Evolutionary conservation across 2,113 vertebrate species (phyloP), one percentile per base, ranked within the genome.

Genomic region (Pungitius pungitius): DNA sequence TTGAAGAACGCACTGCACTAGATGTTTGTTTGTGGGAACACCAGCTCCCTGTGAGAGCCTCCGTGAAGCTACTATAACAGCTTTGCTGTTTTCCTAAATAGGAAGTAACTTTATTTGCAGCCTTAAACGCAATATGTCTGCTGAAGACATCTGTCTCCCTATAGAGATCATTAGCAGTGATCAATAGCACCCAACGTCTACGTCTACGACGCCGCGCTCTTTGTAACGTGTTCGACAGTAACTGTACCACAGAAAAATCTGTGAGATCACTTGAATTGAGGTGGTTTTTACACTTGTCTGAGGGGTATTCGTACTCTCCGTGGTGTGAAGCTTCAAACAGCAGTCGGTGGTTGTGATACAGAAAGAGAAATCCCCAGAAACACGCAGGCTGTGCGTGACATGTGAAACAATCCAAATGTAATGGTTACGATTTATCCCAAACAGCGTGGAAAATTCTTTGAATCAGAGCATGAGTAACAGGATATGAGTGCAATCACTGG

Each of bases 131-230:
- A 69, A 43, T 58, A 73, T 47, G 60, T 77, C 30, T 77, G 62
- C 30, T 75, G 26, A 35, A 74, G 59, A 83, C 39, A 57, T 62
- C 30, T 35, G 8, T 74, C 82, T 91, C 83, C 82, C 81, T 42
- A 3, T 40, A 78, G 80, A 84, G 86, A 84, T 88, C 78, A 87
- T 89, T 87, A 86, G 78, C 76, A 72, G 59, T 39, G 64, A 80
- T 87, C 85, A 88, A 83, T 90, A 78, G 47, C 17, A 7, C 66
- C 80, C 74, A 35, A 45, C 24, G 51, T n/a, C 35, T 54, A 18
- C 30, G 63, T 45, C 15, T 57, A 6, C 42, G 26, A 39, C 30
- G 26, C n/a, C 24, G 15, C 55, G 69, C 33, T 62, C 24, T 18
- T 45, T 58, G 45, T 77, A 73, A 73, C 33, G 79, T 85, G 85